Evolutionary conservation across 2,113 vertebrate species (phyloP), one percentile per base, ranked within the genome.

Genomic region (Dendropsophus ebraccatus): DNA sequence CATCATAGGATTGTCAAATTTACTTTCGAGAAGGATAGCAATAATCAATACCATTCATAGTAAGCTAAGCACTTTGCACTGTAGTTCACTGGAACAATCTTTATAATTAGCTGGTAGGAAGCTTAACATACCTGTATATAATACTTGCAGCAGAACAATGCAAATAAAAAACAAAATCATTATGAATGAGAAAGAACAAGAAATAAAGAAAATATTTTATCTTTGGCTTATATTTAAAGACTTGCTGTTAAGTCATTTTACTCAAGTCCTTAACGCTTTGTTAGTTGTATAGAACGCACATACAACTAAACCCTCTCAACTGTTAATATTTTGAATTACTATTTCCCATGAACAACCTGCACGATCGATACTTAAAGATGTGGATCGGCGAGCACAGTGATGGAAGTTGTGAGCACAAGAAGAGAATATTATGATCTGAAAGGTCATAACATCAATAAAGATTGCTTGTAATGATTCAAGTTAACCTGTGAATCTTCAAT

Each of bases 261-360:
- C 58, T 45, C 37, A 65, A 62, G 78, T 47, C 35, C 37, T 81
- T 81, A 81, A 81, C 78, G 35, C 78, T 81, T 37, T 62, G 56
- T 10, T 65, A 47, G 23, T 47, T 81, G 56, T 81, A 80, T 54
- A 80, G 54, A 80, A 60, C 77, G 62, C 21, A 37, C 32, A 79
- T 79, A 37, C 58, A 58, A 62, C 77, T 4, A 23, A 12, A 80
- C n/a, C 35, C 77, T 60, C 77, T 80, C 77, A 80, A 60, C 77
- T 80, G 77, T 25, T 80, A 80, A 80, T 60, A 80, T 80, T 80
- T 80, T 62, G 77, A 80, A 62, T 80, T 80, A 70, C 45, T 67
- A 70, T 82, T 69, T 82, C 62, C 45, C 41, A 47, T 50, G 80
- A 69, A 82, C 45, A 69, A 82, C 62, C 28, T 70, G 25, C 60